Percentiles rank a stretch among this genome's conserved stretches.
Evolutionary conservation across 2,888 invertebrate species (phyloP).

Genomic region (Amitus sp.): DNA sequence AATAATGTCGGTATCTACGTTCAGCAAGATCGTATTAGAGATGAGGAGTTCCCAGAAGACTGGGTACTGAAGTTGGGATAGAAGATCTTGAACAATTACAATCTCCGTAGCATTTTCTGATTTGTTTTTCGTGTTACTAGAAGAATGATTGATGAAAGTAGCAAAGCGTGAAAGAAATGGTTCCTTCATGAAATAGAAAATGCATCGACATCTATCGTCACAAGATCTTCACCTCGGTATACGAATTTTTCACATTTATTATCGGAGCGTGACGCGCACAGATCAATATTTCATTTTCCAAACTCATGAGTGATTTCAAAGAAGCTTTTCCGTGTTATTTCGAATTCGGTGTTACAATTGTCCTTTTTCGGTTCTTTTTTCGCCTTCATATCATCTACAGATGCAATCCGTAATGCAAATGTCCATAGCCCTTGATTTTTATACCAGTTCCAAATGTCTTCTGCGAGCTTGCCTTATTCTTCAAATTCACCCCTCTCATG

Average conservation of each 20-base stretch:
- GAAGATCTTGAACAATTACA: conserved; percentile 28
- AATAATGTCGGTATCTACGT: conserved; percentile 24
- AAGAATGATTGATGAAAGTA: conserved; percentile 19
- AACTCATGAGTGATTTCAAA: not conserved
- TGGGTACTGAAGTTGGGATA: conserved; percentile 20
- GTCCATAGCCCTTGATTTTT: conserved; percentile 23
- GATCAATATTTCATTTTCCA: conserved; percentile 34
- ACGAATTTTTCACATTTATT: conserved; percentile 36
- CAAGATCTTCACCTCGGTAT: conserved; percentile 42
- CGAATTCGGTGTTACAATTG: conserved; percentile 8
- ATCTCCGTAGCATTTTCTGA: conserved; percentile 14
- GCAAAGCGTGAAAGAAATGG: conserved; percentile 19
- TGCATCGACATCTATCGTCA: conserved; percentile 36
- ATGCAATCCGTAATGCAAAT: conserved; percentile 24
- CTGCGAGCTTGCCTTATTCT: conserved; percentile 21
- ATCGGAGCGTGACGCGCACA: conserved; percentile 42
- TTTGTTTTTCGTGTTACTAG: conserved; percentile 19
- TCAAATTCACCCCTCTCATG: conserved; percentile 20
- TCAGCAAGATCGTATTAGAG: conserved; percentile 2
- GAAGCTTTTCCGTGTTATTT: conserved; percentile 9
- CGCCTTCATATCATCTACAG: conserved; percentile 19
- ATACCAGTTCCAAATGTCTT: conserved; percentile 29
- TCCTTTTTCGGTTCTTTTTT: conserved; percentile 37
- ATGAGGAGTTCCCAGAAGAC: conserved; percentile 7
- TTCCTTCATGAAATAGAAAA: conserved; percentile 35